Base-by-base conservation (phyloP, 2,888 invertebrate genomes). In the Microctonus brassicae region DNA sequence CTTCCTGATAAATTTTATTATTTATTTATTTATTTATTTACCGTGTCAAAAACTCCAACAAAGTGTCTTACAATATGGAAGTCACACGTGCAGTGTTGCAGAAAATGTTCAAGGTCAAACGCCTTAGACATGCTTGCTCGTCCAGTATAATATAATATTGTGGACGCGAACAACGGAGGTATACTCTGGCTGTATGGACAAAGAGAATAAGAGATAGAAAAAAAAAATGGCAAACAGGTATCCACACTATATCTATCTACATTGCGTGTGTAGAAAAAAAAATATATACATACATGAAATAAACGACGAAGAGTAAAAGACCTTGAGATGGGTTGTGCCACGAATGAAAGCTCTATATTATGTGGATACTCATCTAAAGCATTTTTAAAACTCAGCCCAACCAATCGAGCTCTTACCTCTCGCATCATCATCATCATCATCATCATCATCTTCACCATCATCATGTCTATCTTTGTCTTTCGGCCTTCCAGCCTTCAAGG, bases 21-120 rank as follows among this genome's bases (percentile, higher is more conserved):
- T 7, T 1, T 47, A 4, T 17, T 17, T 6, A 6, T 47, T 20
- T 7, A 4, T 20, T 7, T 29, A 29, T 29, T 5, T 29, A 5
- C 7, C 7, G 7, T 29, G 3, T 29, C 4, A 29, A 29, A n/a
- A n/a, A n/a, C n/a, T n/a, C n/a, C n/a, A n/a, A n/a, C n/a, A n/a
- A n/a, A n/a, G n/a, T n/a, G n/a, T n/a, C n/a, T n/a, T n/a, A n/a
- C n/a, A n/a, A n/a, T n/a, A n/a, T n/a, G n/a, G n/a, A n/a, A n/a
- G n/a, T n/a, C 57, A 55, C 57, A 39, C 55, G 57, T 66, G 66
- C 57, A 66, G 39, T 24, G 66, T 57, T 39, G 66, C 57, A 66
- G 55, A 66, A 66, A 66, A 39, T 66, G 24, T 22, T 66, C 66
- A 66, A 66, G 66, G 57, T 55, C 66, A 66, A 66, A 66, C 36